Conservation (phyloP, 2,113 vertebrate species). For the Hydrolagus affinis region DNA sequence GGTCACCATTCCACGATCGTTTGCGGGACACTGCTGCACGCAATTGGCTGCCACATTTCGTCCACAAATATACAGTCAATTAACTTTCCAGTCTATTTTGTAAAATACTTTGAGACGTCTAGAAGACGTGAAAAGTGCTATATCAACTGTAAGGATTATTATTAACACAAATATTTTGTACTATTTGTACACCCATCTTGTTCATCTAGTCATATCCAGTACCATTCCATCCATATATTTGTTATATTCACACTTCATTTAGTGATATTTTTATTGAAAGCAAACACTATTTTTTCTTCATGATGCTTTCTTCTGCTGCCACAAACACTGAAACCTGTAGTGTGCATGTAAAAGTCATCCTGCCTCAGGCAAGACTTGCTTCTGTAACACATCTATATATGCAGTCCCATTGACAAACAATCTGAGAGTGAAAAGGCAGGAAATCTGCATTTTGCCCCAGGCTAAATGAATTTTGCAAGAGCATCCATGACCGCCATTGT, state of each 20-base stretch:
- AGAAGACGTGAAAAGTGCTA: too few species aligned
- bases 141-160: too few species aligned
- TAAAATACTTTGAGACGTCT: too few species aligned
- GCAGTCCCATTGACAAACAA: constrained; percentile 1
- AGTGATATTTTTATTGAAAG: neutral
- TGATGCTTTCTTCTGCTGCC: neutral
- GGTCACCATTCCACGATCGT: too few species aligned
- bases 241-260: neutral
- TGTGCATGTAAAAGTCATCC: neutral
- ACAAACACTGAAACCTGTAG: neutral
- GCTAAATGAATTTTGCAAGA: neutral
- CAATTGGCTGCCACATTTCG: too few species aligned
- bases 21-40: too few species aligned
- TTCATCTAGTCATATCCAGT: too few species aligned
- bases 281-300: too few species aligned
- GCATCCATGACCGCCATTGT: neutral
- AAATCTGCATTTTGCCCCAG: constrained; percentile 15
- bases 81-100: too few species aligned
- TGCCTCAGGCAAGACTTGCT: neutral
- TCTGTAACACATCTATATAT: neutral
- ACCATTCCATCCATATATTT: neutral
- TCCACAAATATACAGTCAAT: too few species aligned
- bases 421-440: neutral
- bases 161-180: too few species aligned
- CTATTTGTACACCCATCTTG: too few species aligned